These are phyloP conservation scores for Dolichotis patagonum DNA, from an alignment of 2,113 vertebrate genomes.

Conservation along the genomic window DNA sequence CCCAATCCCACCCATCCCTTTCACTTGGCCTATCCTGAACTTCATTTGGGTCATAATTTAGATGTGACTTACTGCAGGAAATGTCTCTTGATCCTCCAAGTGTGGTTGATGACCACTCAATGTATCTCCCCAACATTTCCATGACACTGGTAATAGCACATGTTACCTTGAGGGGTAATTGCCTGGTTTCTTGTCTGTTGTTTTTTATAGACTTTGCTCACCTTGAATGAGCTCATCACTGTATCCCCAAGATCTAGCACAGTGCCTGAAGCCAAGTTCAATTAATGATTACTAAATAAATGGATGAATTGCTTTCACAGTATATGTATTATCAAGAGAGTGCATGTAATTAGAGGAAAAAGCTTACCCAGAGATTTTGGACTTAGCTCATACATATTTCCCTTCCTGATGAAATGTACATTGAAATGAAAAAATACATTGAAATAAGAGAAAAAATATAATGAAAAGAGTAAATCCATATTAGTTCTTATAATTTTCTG, in stretches of 20 bases:
- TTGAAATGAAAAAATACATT: constrained; percentile 39
- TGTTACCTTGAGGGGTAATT: background rate
- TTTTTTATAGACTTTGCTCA: background rate
- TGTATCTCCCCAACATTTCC: background rate
- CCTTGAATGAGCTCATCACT: background rate
- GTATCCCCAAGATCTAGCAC: background rate
- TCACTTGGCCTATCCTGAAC: background rate
- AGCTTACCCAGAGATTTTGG: background rate
- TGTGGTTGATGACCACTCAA: background rate
- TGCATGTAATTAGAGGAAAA: background rate
- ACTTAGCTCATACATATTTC: constrained; percentile 22
- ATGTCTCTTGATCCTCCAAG: background rate
- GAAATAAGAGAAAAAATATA: background rate
- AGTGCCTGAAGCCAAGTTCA: background rate
- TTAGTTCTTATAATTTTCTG: constrained; percentile 26
- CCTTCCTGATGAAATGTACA: constrained; percentile 2
- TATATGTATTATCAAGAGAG: background rate
- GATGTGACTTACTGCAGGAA: background rate
- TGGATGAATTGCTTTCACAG: constrained; percentile 48
- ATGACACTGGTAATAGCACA: background rate
- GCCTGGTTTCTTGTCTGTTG: background rate
- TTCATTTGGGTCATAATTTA: background rate
- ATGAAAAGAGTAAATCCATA: constrained; percentile 36
- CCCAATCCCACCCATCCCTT: background rate
- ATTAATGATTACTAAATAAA: background rate